Conservation (phyloP, 2,797 vertebrate species). For the Sternotherus odoratus region DNA sequence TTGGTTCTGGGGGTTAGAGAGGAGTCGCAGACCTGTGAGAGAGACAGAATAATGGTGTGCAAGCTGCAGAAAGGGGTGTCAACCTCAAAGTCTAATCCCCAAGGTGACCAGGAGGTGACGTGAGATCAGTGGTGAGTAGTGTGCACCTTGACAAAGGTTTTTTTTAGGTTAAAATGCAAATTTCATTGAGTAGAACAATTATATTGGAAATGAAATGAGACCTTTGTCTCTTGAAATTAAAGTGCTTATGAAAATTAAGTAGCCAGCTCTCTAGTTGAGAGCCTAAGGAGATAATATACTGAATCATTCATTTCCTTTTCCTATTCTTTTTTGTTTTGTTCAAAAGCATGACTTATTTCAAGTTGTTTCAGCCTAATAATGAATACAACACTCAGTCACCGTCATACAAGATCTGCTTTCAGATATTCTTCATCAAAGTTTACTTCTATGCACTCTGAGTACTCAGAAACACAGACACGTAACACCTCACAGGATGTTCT, state of each 20-base stretch:
- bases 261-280: conserved; percentile 70
- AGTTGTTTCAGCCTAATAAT: conserved; percentile 73
- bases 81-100: not conserved
- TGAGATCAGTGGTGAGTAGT: not conserved
- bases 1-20: not conserved
- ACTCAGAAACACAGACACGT: conserved; percentile 27
- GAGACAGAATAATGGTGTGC: not conserved
- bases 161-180: conserved; percentile 73
- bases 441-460: conserved; percentile 37
- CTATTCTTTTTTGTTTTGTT: conserved; percentile 73
- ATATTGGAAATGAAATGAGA: conserved; percentile 76
- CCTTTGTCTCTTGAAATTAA: conserved; percentile 78
- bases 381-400: conserved; percentile 69
- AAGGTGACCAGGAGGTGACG: not conserved
- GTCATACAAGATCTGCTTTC: conserved; percentile 68
- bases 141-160: not conserved
- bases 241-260: conserved; percentile 75
- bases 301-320: conserved; percentile 76
- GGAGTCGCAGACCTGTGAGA: not conserved
- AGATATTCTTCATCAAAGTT: conserved; percentile 59
- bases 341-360: conserved; percentile 73
- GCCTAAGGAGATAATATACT: conserved; percentile 75
- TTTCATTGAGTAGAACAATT: conserved; percentile 70
- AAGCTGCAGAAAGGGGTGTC: not conserved
- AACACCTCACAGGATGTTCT: not conserved